Conservation (phyloP, 30 jellyfish, hydroid and myxozoan species). For the Aurelia sp. region DNA sequence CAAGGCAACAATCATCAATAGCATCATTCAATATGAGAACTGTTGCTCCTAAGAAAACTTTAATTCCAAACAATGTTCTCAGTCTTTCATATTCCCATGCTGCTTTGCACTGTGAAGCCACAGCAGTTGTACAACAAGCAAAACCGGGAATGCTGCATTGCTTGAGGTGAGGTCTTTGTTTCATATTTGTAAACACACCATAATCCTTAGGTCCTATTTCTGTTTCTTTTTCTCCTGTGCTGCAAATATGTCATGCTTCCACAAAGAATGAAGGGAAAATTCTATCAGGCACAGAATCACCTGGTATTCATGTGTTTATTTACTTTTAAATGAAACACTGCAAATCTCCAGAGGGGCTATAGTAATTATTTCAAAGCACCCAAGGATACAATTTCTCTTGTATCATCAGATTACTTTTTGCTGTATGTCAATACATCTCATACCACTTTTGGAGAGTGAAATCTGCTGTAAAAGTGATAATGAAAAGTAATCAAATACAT, state of each 20-base stretch:
- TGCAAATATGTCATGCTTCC: not conserved
- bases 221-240: not conserved
- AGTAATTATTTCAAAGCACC: too few relatives aligned
- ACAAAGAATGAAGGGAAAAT: not conserved
- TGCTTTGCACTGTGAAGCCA: constrained; percentile 18
- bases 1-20: constrained; percentile 77
- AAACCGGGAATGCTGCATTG: constrained; percentile 65
- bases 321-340: too few relatives aligned
- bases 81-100: constrained; percentile 60
- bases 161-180: constrained; percentile 41
- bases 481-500: too few relatives aligned
- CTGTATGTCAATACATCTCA: too few relatives aligned
- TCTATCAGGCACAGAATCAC: too few relatives aligned
- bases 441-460: too few relatives aligned
- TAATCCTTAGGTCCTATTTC: not conserved
- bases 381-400: too few relatives aligned
- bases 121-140: constrained; percentile 41
- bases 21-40: constrained; percentile 35
- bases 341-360: too few relatives aligned
- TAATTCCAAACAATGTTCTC: constrained; percentile 28
- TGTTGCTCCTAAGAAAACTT: constrained; percentile 21
- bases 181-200: not conserved
- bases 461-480: too few relatives aligned
- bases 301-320: too few relatives aligned
- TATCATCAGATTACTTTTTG: too few relatives aligned